A percentile compares a stretch with the other conserved stretches of the same genome.
phyloP scores from a whole-genome alignment of 2,888 invertebrate species.

The Noctua janthe region DNA sequence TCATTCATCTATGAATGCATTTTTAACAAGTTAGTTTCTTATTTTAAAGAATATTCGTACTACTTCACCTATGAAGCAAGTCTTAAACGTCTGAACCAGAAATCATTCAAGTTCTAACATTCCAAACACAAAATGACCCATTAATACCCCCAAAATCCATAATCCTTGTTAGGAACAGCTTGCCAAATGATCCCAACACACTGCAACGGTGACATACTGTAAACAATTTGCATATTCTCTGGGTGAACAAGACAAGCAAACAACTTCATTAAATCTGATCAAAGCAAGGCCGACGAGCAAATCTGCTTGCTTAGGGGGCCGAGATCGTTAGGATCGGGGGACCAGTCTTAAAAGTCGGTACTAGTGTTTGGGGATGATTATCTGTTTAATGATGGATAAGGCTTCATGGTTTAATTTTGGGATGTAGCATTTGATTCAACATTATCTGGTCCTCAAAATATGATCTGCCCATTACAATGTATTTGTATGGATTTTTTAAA shows the following conservation, averaged over 20 bases:
- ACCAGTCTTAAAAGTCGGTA: not conserved
- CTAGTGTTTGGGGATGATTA: not conserved
- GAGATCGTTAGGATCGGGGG: not conserved
- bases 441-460: not conserved
- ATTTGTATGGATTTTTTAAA: too few relatives aligned
- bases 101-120: not conserved
- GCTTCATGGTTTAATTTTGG: not conserved
- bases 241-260: slow-evolving; percentile 52
- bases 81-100: not conserved
- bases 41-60: not conserved
- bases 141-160: slow-evolving; percentile 7
- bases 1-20: not conserved
- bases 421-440: not conserved
- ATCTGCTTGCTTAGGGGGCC: slow-evolving; percentile 50
- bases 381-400: not conserved
- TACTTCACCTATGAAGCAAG: not conserved
- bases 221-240: slow-evolving; percentile 64
- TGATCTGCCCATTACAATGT: not conserved
- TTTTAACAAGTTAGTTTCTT: not conserved
- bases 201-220: slow-evolving; percentile 51
- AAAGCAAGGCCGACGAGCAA: slow-evolving; percentile 49
- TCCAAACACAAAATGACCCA: not conserved
- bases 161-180: slow-evolving; percentile 33
- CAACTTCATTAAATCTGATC: slow-evolving; percentile 65
- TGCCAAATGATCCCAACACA: slow-evolving; percentile 47